Evolutionary conservation across 2,888 invertebrate species (phyloP), one percentile per base, ranked within the genome.

Genomic region (Ramazzottius varieornatus): DNA sequence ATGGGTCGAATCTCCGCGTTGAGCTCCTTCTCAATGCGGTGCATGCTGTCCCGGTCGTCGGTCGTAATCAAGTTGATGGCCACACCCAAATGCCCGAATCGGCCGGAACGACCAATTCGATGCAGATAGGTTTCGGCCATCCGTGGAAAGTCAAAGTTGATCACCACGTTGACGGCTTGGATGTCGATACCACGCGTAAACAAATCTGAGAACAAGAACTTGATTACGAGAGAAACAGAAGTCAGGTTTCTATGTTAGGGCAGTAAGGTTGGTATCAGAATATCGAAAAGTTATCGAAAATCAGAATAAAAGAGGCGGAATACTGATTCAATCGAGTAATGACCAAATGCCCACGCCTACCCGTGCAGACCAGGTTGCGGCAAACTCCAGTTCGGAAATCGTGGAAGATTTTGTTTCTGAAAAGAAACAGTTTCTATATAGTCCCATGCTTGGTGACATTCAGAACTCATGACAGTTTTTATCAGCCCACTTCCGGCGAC

Each of bases 51-150:
- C 72, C 98, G 84, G 79, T 99, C 98, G 75, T 98, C 98, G 76
- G 94, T 98, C 46, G 98, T 99, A 78, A 99, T 96, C 73, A 98
- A 84, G 78, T 98, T 99, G 78, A 98, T 94, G 71, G 98, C 98
- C 76, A 98, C 90, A 79, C 98, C 92, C 74, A 98, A 83, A 77
- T 99, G 98, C 68, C 98, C 98, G 78, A 94, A 98, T 70, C 98
- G 83, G 66, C 94, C 96, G 46, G 92, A 94, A 76, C 98, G 85
- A 70, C 98, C 98, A 78, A 98, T 98, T 76, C 98, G 86, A 81
- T 99, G 98, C 75, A 98, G 83, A 79, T 98, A 98, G 46, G 98
- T 98, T 79, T 98, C 98, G 65, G 98, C 92, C 88, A 98, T 96
- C 79, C 93, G 90, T 65, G 98, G 98, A 78, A 98, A 98, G 81